Conservation (phyloP, 2,797 vertebrate genomes). For the Falco concolor region DNA sequence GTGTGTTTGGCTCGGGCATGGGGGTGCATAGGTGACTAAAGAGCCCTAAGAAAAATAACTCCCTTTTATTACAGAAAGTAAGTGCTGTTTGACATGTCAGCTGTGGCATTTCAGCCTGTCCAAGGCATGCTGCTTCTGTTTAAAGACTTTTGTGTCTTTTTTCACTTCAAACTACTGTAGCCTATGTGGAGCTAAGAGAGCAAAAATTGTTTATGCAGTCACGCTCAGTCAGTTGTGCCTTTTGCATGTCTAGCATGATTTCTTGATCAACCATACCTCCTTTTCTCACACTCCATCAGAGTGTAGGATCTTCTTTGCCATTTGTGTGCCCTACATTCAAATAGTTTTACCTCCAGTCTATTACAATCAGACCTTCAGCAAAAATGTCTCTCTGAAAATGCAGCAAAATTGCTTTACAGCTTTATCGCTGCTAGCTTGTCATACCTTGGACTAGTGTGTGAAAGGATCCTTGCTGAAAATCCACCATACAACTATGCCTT, state of each 20-base stretch:
- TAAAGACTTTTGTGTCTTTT: not conserved
- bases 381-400: not conserved
- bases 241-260: not conserved
- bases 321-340: rapidly evolving
- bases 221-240: rapidly evolving
- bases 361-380: not conserved
- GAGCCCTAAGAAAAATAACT: not conserved
- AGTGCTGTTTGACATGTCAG: rapidly evolving
- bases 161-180: not conserved
- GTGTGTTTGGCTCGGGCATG: not conserved
- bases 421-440: not conserved
- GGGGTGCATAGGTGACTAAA: not conserved
- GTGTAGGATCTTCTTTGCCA: not conserved
- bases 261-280: not conserved
- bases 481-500: not conserved
- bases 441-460: not conserved
- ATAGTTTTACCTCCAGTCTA: not conserved
- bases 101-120: not conserved
- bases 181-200: not conserved
- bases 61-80: not conserved
- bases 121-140: not conserved
- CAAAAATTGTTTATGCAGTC: not conserved
- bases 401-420: not conserved
- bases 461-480: not conserved
- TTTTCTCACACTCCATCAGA: not conserved